Percentiles rank a stretch among this genome's conserved stretches.
These are phyloP conservation scores for Trissoscelio sp. DNA, from an alignment of 2,888 invertebrate species.

Conservation along the genomic window DNA sequence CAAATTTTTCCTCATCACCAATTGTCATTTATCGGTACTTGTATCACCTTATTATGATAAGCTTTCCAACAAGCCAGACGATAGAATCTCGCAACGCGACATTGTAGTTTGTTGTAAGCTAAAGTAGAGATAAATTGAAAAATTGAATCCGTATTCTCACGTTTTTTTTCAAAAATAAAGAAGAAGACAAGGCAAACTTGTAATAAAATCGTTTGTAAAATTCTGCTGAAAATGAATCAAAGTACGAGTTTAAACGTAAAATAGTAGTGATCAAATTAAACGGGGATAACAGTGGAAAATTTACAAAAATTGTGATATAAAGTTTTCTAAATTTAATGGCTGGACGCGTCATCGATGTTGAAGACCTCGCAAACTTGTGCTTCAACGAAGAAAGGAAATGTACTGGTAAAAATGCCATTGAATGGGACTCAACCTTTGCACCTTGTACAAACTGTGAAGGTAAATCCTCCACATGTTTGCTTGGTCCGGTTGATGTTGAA, in stretches of 20 bases:
- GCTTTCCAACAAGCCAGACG: constrained; percentile 34
- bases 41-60: constrained; percentile 52
- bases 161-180: neutral
- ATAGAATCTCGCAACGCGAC: constrained; percentile 49
- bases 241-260: no score
- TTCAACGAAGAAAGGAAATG: constrained; percentile 34
- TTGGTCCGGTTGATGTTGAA: constrained; percentile 77
- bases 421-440: constrained; percentile 54
- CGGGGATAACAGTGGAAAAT: neutral
- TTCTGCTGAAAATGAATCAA: no score
- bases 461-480: constrained; percentile 61
- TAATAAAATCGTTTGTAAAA: no score
- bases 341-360: constrained; percentile 39
- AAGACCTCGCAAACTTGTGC: constrained; percentile 49
- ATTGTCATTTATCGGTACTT: constrained; percentile 32
- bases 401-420: constrained; percentile 1
- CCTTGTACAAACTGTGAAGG: constrained; percentile 53
- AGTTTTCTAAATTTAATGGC: constrained; percentile 15
- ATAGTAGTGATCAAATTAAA: no score
- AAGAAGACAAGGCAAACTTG: neutral
- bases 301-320: neutral
- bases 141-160: neutral
- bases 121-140: constrained; percentile 47
- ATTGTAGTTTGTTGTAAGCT: constrained; percentile 49
- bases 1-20: constrained; percentile 4